A percentile compares a stretch with the other conserved stretches of the same genome.
Evolutionary conservation across 2,797 vertebrate genomes (phyloP).

Genomic region (Dendrocincla fuliginosa): DNA sequence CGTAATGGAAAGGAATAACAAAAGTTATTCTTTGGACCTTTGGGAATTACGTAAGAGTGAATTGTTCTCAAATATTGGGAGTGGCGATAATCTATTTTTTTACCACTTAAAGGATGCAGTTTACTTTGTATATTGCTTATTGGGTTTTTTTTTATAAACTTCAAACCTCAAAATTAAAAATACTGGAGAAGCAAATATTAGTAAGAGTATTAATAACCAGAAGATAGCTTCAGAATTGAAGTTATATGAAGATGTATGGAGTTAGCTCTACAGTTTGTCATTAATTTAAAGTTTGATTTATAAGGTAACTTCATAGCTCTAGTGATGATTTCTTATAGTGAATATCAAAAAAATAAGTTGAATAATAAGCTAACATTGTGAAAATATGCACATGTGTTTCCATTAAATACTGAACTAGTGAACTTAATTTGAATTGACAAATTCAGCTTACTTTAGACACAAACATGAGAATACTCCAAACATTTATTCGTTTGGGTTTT

Average conservation of each 20-base stretch:
- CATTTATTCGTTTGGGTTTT: background rate
- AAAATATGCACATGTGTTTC: background rate
- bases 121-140: background rate
- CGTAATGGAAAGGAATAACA: background rate
- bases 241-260: background rate
- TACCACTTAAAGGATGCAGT: background rate
- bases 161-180: background rate
- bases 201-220: background rate
- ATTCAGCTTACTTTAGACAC: background rate
- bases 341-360: background rate
- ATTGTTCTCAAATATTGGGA: background rate
- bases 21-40: background rate
- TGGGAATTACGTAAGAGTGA: background rate
- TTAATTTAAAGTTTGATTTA: background rate
- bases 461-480: background rate
- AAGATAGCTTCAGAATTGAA: background rate
- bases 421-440: background rate
- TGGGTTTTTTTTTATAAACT: background rate
- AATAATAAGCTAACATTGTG: background rate
- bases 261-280: background rate
- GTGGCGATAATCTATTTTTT: background rate
- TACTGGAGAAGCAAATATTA: background rate
- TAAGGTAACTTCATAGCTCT: background rate
- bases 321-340: background rate
- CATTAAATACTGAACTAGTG: background rate